These are phyloP conservation scores for Pangasius djambal DNA, from an alignment of 2,797 vertebrate species.

Conservation along the genomic window DNA sequence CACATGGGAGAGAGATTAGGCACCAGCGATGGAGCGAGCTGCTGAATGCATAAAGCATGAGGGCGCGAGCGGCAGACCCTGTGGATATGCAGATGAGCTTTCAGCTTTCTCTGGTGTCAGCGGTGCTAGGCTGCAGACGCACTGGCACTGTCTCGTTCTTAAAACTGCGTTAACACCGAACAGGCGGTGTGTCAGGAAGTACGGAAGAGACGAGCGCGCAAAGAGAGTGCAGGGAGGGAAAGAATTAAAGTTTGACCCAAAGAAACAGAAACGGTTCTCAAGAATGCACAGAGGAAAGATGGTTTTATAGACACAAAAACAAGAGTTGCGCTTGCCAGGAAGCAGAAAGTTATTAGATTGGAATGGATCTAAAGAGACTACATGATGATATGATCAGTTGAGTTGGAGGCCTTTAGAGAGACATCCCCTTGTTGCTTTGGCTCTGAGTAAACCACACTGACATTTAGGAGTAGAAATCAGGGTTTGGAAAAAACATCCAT, in stretches of 20 bases:
- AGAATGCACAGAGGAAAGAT: neutral
- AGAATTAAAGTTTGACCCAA: neutral
- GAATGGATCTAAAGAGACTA: constrained; percentile 30
- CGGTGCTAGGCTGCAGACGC: constrained; percentile 91
- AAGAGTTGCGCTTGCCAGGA: constrained; percentile 31
- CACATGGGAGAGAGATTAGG: constrained; percentile 98
- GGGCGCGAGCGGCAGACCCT: constrained; percentile 86
- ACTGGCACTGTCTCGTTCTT: constrained; percentile 55
- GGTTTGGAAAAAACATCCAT: neutral
- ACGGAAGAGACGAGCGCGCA: constrained; percentile 34
- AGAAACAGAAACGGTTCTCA: constrained; percentile 31
- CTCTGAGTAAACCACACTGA: neutral
- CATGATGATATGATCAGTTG: constrained; percentile 34
- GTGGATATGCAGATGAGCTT: constrained; percentile 99
- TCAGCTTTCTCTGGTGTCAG: constrained; percentile 91
- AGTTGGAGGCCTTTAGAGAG: constrained; percentile 23
- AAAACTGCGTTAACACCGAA: constrained; percentile 32
- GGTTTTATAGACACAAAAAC: constrained; percentile 8
- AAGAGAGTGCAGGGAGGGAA: neutral
- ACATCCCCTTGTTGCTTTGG: constrained; percentile 19
- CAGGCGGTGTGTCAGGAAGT: constrained; percentile 28
- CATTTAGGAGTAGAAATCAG: constrained; percentile 4
- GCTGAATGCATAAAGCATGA: constrained; percentile 99
- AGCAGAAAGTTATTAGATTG: constrained; percentile 35
- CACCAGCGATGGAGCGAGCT: constrained; percentile 98